Conservation (phyloP, 2,797 vertebrate species). For the Phoebastria nigripes region DNA sequence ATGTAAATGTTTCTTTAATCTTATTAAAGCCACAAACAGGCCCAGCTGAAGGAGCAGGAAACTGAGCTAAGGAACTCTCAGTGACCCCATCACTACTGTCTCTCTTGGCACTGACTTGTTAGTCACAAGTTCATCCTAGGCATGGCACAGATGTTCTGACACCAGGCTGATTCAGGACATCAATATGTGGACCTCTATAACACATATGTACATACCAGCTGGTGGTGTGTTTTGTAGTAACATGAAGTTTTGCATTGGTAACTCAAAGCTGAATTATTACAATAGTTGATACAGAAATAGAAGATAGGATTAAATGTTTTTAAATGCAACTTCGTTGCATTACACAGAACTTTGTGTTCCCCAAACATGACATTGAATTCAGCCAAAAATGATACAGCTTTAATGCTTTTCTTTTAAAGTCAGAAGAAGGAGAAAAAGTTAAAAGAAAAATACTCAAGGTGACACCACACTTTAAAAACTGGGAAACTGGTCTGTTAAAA, state of each 20-base stretch:
- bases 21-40: conserved; percentile 62
- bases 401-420: neutral
- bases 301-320: neutral
- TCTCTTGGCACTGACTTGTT: neutral
- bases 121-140: conserved; percentile 23
- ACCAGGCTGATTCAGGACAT: neutral
- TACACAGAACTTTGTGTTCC: neutral
- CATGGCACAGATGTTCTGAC: neutral
- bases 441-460: conserved; percentile 25
- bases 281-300: neutral
- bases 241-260: neutral
- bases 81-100: conserved; percentile 14
- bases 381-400: neutral
- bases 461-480: conserved; percentile 35
- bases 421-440: neutral
- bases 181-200: neutral
- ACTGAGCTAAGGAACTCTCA: conserved; percentile 48
- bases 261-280: neutral
- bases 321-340: neutral
- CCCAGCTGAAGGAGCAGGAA: conserved; percentile 58
- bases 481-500: conserved; percentile 48
- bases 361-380: neutral
- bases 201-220: neutral
- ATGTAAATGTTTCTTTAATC: conserved; percentile 70
- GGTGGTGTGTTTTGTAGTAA: neutral